Conservation (phyloP, 2,888 invertebrate species). For the Bugulina stolonifera region DNA sequence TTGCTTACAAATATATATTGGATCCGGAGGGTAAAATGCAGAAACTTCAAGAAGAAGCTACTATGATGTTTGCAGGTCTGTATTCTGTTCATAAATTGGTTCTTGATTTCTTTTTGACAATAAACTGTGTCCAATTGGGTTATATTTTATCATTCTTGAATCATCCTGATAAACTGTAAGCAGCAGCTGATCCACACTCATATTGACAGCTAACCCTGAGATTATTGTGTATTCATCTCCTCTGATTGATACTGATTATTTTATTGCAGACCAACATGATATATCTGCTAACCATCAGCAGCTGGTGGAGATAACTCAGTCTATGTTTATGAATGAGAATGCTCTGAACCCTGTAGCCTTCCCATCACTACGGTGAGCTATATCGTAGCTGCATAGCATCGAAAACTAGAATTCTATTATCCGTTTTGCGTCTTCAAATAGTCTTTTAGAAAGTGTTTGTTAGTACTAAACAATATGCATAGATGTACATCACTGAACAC, state of each 20-base stretch:
- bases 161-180: too few relatives aligned
- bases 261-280: constrained; percentile 40
- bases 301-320: constrained; percentile 39
- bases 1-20: constrained; percentile 46
- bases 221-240: too few relatives aligned
- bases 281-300: constrained; percentile 41
- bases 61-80: constrained; percentile 41
- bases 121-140: neutral
- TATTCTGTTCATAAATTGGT: neutral
- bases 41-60: constrained; percentile 40
- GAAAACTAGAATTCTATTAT: too few relatives aligned
- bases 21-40: constrained; percentile 37
- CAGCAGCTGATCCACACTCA: too few relatives aligned
- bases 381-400: too few relatives aligned
- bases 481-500: too few relatives aligned
- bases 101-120: neutral
- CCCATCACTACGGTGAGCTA: constrained; percentile 44
- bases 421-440: too few relatives aligned
- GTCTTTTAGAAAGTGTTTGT: too few relatives aligned
- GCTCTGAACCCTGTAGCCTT: constrained; percentile 47
- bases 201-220: too few relatives aligned
- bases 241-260: too few relatives aligned
- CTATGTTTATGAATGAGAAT: constrained; percentile 48
- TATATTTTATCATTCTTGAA: too few relatives aligned
- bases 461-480: too few relatives aligned